phyloP scores from a whole-genome alignment of 2,113 vertebrate species.

The Lepus europaeus region DNA sequence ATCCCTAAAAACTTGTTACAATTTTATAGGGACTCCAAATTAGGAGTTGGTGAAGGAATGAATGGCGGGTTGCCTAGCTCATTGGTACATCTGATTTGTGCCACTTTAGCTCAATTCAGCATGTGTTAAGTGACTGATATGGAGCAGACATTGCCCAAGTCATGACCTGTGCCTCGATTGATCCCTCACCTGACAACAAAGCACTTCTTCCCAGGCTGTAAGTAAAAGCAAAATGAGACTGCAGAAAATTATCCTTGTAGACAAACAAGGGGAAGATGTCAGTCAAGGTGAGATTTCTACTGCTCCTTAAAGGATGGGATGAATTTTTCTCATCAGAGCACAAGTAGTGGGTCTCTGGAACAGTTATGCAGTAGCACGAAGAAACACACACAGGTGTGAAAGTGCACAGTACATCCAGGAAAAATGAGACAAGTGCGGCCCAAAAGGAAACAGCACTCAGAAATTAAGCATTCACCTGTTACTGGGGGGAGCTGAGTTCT shows the following conservation, averaged over 20 bases:
- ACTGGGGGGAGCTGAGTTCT: neutral
- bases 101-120: neutral
- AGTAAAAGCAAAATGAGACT: neutral
- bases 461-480: slow-evolving; percentile 5
- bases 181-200: neutral
- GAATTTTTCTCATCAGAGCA: slow-evolving; percentile 16
- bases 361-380: neutral
- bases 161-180: neutral
- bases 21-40: neutral
- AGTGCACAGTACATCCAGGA: neutral
- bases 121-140: neutral
- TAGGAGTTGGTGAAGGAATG: neutral
- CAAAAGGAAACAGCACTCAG: neutral
- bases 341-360: neutral
- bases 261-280: neutral
- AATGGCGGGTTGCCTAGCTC: neutral
- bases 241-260: neutral
- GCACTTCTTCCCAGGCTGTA: neutral
- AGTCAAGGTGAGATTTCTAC: neutral
- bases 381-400: neutral
- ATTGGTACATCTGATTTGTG: neutral
- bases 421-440: neutral
- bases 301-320: neutral
- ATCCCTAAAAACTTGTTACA: neutral
- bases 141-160: neutral